A percentile compares a stretch with the other conserved stretches of the same genome.
Evolutionary conservation across 2,888 invertebrate genomes (phyloP).

Genomic region (Halictus ligatus): DNA sequence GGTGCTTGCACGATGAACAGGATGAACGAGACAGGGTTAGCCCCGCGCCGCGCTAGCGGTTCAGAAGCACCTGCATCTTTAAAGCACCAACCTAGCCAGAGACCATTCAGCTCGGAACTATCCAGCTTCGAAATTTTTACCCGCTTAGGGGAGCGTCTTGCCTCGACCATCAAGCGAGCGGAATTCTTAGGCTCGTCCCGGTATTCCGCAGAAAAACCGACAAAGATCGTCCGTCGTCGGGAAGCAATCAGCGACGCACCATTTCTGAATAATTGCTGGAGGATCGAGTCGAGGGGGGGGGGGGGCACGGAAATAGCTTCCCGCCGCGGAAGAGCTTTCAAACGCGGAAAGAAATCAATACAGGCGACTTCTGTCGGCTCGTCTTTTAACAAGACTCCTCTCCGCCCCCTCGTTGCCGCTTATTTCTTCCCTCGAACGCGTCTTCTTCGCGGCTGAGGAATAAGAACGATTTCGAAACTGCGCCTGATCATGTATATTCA

Average conservation of each 20-base stretch:
- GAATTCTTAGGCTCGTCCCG: neutral
- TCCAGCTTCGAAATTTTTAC: neutral
- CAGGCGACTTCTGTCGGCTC: conserved; percentile 40
- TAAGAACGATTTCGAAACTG: neutral
- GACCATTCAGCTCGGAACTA: neutral
- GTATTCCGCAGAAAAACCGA: neutral
- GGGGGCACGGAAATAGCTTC: conserved; percentile 46
- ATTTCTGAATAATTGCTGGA: neutral
- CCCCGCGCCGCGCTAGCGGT: neutral
- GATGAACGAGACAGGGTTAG: neutral
- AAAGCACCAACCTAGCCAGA: neutral
- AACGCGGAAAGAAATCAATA: conserved; percentile 63
- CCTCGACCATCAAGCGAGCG: neutral
- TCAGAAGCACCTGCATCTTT: neutral
- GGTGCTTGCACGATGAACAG: conserved; percentile 25
- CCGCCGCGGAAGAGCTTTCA: conserved; percentile 18
- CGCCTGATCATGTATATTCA: neutral
- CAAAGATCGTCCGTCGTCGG: neutral
- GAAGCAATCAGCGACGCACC: neutral
- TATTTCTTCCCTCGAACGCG: neutral
- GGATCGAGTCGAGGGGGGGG: conserved; percentile 17
- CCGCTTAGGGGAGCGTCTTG: neutral
- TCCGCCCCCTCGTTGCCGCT: neutral
- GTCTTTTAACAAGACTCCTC: conserved; percentile 57
- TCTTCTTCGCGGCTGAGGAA: neutral